Evolutionary conservation across 2,113 vertebrate species (phyloP).

Genomic region (Vulpes vulpes): DNA sequence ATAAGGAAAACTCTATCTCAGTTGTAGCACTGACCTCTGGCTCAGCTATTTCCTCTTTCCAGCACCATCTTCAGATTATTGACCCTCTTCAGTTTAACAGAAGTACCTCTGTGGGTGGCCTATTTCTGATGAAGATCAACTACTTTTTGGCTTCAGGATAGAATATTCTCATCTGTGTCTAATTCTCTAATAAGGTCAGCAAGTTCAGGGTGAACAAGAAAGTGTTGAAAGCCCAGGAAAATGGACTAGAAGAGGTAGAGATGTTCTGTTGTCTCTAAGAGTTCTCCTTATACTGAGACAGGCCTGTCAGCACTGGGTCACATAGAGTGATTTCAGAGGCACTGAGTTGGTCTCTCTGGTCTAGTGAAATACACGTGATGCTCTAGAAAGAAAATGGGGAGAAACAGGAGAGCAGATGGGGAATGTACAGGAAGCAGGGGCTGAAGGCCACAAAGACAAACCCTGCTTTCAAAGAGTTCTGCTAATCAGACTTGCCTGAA

Average conservation of each 20-base stretch:
- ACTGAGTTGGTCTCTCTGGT: background rate
- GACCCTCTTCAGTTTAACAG: slow-evolving; percentile 30
- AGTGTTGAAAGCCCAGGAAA: slow-evolving; percentile 23
- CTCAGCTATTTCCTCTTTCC: background rate
- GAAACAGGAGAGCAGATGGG: background rate
- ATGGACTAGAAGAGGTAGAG: background rate
- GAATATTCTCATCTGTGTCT: slow-evolving; percentile 44
- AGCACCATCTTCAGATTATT: background rate
- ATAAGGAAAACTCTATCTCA: background rate
- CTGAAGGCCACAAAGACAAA: slow-evolving; percentile 19
- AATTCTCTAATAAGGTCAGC: background rate
- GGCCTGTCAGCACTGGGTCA: background rate
- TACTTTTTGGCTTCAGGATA: slow-evolving; percentile 34
- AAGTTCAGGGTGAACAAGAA: background rate
- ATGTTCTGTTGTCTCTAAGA: background rate
- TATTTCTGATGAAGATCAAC: slow-evolving; percentile 48
- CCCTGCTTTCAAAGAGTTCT: background rate
- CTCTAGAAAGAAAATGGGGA: background rate
- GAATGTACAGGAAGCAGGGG: background rate
- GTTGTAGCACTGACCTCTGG: background rate
- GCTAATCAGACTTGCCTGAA: background rate
- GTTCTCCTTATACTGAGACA: background rate
- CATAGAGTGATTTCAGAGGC: background rate
- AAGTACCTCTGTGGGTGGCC: background rate
- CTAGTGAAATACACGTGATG: background rate